Conservation (phyloP, 2,888 invertebrate species). For the Myathropa florea region DNA sequence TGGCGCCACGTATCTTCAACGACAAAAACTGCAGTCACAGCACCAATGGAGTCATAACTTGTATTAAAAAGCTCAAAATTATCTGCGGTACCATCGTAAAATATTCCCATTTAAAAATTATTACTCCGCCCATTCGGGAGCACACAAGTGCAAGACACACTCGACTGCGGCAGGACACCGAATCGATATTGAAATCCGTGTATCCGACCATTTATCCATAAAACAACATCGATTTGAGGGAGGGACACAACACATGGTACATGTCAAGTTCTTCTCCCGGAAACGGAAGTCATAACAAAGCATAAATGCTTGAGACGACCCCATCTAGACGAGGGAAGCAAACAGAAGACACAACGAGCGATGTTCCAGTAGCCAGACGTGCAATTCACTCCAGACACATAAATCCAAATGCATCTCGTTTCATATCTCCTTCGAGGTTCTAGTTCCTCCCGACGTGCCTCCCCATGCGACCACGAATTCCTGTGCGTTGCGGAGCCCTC, state of each 20-base stretch:
- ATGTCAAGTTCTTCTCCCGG: not conserved
- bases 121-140: not conserved
- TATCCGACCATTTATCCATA: not conserved
- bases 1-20: not conserved
- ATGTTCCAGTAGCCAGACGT: constrained; percentile 16
- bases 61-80: not conserved
- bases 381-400: constrained; percentile 22
- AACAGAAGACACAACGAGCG: not conserved
- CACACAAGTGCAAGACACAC: not conserved
- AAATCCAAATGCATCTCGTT: constrained; percentile 39
- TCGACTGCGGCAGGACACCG: not conserved
- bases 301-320: not conserved
- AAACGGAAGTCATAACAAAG: constrained; percentile 21
- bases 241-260: not conserved
- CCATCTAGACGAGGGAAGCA: not conserved
- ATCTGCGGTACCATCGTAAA: not conserved
- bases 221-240: not conserved
- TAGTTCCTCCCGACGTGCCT: not conserved
- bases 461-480: not conserved
- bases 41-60: not conserved
- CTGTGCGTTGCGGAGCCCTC: not conserved
- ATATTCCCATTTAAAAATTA: not conserved
- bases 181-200: not conserved
- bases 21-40: not conserved
- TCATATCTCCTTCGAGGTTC: not conserved